Evolutionary conservation across 64 coral and sea anemone species (phyloP).

Genomic region (Stichodactyla mertensii): DNA sequence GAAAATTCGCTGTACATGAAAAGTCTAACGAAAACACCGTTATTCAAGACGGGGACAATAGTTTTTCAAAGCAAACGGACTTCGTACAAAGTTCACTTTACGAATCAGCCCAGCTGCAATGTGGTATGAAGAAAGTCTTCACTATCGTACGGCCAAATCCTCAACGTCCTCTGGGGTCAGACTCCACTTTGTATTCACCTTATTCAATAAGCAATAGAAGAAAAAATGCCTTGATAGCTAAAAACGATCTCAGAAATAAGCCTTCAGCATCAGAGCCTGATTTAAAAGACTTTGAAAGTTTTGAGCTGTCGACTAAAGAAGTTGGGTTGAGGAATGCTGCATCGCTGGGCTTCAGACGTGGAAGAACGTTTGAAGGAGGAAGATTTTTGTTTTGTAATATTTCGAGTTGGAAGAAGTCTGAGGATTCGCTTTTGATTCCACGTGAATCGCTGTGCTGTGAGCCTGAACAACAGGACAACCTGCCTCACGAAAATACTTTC

Average conservation of each 20-base stretch:
- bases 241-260: not conserved
- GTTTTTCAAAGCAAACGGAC: not conserved
- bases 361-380: not conserved
- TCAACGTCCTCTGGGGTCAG: not conserved
- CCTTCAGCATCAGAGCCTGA: not conserved
- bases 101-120: not conserved
- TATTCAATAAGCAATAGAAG: not conserved
- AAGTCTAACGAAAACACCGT: not conserved
- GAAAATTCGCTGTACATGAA: not conserved
- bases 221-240: not conserved
- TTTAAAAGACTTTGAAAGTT: not conserved
- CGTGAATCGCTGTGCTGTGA: not conserved
- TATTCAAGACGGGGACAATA: not conserved
- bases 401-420: not conserved
- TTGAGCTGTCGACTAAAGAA: not conserved
- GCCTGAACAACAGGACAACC: not conserved
- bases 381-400: conserved; percentile 10
- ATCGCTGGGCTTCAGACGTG: not conserved
- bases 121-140: not conserved
- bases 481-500: not conserved
- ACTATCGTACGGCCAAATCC: not conserved
- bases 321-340: not conserved
- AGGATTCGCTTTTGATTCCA: not conserved
- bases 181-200: not conserved
- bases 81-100: not conserved